A percentile compares a stretch with the other conserved stretches of the same genome.
Conservation (phyloP, 1,140 invertebrate species). For the Bombus superbus region DNA sequence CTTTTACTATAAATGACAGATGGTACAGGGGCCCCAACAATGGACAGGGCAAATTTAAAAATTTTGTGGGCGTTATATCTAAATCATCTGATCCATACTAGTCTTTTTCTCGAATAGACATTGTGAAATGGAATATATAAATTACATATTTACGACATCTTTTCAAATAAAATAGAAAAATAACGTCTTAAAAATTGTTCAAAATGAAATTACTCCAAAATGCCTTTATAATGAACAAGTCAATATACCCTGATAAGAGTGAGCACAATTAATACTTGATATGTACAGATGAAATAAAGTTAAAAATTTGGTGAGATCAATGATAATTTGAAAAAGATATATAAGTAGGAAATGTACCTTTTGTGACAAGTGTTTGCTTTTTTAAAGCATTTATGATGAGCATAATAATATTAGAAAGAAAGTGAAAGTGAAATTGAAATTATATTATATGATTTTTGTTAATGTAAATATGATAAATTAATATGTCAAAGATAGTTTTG, state of each 20-base stretch:
- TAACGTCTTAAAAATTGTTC: not conserved
- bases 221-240: slow-evolving; percentile 19
- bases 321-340: not conserved
- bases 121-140: not conserved
- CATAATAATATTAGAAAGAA: not conserved
- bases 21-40: not conserved
- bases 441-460: not conserved
- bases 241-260: slow-evolving; percentile 28
- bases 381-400: not conserved
- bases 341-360: slow-evolving; percentile 2
- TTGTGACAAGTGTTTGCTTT: not conserved
- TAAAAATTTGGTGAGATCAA: slow-evolving; percentile 15
- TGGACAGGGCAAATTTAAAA: not conserved
- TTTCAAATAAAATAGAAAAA: slow-evolving; percentile 11
- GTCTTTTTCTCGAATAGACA: not conserved
- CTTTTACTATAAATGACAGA: not conserved
- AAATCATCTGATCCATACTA: not conserved
- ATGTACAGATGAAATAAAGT: slow-evolving; percentile 1
- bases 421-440: not conserved
- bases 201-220: slow-evolving; percentile 15
- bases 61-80: not conserved
- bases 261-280: slow-evolving; percentile 35
- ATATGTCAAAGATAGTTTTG: not conserved
- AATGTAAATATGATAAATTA: not conserved
- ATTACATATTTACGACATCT: not conserved